Conservation (phyloP, 2,888 invertebrate species). For the Morpho deidamia region DNA sequence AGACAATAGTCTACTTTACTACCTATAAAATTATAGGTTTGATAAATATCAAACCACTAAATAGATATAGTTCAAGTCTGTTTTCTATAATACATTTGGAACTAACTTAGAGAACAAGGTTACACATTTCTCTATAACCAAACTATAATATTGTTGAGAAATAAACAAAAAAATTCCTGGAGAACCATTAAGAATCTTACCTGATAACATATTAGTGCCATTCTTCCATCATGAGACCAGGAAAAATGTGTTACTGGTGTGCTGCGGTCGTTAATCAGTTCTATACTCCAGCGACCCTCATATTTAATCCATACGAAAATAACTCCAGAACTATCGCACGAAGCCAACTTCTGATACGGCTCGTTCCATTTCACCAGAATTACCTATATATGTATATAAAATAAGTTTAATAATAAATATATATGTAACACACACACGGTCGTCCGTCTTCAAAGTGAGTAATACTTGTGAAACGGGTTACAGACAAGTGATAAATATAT, state of each 20-base stretch:
- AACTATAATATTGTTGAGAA: too few relatives aligned
- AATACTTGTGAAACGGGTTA: too few relatives aligned
- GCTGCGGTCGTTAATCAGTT: conserved; percentile 98
- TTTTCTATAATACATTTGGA: too few relatives aligned
- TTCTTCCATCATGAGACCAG: conserved; percentile 98
- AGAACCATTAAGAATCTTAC: conserved; percentile 47
- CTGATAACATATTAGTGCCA: conserved; percentile 99
- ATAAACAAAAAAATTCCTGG: too few relatives aligned
- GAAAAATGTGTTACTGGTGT: conserved; percentile 98
- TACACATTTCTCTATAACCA: too few relatives aligned
- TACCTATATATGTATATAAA: conserved; percentile 81
- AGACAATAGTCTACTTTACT: too few relatives aligned
- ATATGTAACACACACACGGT: too few relatives aligned
- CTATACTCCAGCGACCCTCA: conserved; percentile 99
- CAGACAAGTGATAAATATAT: neutral
- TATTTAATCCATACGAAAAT: conserved; percentile 99
- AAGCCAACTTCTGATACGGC: conserved; percentile 97
- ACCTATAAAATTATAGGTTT: too few relatives aligned
- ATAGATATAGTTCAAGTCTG: too few relatives aligned
- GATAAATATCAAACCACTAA: too few relatives aligned
- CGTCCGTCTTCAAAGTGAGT: too few relatives aligned
- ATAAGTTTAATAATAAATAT: neutral
- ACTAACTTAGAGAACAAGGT: too few relatives aligned
- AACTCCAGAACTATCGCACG: conserved; percentile 97
- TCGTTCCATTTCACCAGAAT: conserved; percentile 99